Percentiles rank a stretch among this genome's conserved stretches.
phyloP scores from a whole-genome alignment of 2,113 vertebrate genomes.

The Myrmecophaga tridactyla region DNA sequence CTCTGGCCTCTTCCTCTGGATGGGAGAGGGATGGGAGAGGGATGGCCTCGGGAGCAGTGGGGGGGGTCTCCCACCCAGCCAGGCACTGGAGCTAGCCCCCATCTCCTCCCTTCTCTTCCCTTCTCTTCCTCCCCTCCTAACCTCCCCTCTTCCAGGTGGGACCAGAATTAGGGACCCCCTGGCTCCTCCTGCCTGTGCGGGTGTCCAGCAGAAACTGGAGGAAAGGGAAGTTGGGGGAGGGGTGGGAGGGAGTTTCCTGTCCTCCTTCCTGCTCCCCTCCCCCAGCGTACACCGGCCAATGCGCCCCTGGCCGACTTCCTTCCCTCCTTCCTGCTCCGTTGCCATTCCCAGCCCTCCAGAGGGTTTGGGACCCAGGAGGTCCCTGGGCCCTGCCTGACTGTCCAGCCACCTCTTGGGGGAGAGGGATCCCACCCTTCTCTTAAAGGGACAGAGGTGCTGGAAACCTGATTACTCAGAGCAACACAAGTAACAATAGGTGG shows the following conservation, averaged over 20 bases:
- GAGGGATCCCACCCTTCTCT: neutral
- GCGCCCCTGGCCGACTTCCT: constrained; percentile 63
- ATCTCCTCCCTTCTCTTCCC: neutral
- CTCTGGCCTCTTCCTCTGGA: constrained; percentile 59
- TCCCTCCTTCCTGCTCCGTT: constrained; percentile 61
- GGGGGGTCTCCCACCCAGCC: neutral
- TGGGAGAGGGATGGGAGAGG: constrained; percentile 55
- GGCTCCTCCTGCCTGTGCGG: neutral
- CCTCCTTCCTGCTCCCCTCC: constrained; percentile 73
- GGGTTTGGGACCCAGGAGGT: neutral
- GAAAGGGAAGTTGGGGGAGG: constrained; percentile 77
- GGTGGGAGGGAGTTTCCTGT: constrained; percentile 74
- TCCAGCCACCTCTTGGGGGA: neutral
- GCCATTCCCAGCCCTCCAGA: constrained; percentile 29
- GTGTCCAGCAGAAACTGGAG: constrained; percentile 65
- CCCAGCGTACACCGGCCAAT: constrained; percentile 45
- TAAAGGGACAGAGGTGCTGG: constrained; percentile 11
- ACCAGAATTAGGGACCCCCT: constrained; percentile 7
- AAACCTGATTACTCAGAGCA: neutral
- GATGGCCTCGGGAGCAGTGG: constrained; percentile 22
- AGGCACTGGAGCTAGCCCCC: neutral
- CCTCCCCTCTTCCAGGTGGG: constrained; percentile 38
- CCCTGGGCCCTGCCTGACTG: neutral
- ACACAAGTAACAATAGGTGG: neutral
- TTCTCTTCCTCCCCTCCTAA: neutral